Conservation (phyloP, 1,140 invertebrate species). For the Bathynomus jamesi region DNA sequence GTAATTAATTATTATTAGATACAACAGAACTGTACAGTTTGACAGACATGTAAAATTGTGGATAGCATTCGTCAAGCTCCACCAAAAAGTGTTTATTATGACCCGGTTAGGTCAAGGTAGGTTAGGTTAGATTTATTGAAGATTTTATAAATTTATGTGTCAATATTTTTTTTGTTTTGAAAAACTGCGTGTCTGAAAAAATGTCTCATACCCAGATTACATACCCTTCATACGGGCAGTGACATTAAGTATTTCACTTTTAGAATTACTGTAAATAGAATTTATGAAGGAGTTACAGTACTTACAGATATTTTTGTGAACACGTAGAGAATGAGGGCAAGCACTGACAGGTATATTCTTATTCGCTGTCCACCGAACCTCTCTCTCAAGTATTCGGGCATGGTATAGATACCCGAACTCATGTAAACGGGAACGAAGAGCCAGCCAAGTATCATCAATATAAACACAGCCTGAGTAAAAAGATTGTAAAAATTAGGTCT, state of each 20-base stretch:
- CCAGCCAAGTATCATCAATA: constrained; percentile 51
- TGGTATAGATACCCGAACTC: constrained; percentile 48
- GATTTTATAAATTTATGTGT: neutral
- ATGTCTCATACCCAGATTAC: neutral
- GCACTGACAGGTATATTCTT: constrained; percentile 49
- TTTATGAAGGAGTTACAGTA: constrained; percentile 9
- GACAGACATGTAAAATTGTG: too few species aligned
- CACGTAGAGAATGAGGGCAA: constrained; percentile 52
- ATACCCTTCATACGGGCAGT: neutral
- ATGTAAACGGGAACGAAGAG: constrained; percentile 53
- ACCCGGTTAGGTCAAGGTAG: too few species aligned
- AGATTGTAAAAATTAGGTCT: neutral
- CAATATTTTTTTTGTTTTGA: neutral
- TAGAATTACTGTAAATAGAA: too few species aligned
- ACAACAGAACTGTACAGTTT: too few species aligned
- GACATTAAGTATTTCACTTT: too few species aligned
- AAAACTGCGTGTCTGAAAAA: neutral
- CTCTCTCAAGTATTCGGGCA: constrained; percentile 52
- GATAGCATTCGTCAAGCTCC: too few species aligned
- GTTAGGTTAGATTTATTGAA: neutral
- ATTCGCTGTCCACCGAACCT: constrained; percentile 52
- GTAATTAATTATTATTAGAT: too few species aligned
- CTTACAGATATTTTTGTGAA: constrained; percentile 55
- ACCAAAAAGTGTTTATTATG: too few species aligned
- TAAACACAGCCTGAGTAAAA: constrained; percentile 44